Evolutionary conservation across 2,888 invertebrate genomes (phyloP), one percentile per base, ranked within the genome.

Genomic region (Luffia ferchaultella): DNA sequence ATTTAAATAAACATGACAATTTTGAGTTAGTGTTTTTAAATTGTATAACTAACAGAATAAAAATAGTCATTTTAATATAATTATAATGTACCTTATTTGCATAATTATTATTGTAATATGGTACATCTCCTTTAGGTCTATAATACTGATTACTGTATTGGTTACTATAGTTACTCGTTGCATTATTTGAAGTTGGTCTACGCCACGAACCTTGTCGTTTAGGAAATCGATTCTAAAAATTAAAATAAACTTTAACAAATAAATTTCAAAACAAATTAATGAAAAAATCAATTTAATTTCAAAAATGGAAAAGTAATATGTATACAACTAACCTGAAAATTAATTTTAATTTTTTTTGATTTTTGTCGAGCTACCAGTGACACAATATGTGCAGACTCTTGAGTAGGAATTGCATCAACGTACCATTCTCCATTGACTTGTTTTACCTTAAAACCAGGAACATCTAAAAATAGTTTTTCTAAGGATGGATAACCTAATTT

Each of bases 381-480:
- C 0, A 85, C 76, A 56, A 90, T 86, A 61, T 90, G 90, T 51
- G 79, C 80, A 0, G 88, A 86, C 59, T 88, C 86, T 54, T 85
- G 82, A n/a, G 76, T 84, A 1, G 85, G 80, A 59, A 85, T 76
- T 0, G 87, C 88, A 60, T 87, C 86, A 16, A 89, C 85, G 57
- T 76, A 76, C 63, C 85, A 76, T 54, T 88, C 87, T 1, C 86
- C 86, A 63, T 85, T 78, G 17, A 63, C 63, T 57, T 76, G 75
- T n/a, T 74, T 74, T 7, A 85, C 70, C 59, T 83, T 85, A 60
- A 90, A 80, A 20, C 87, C 85, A 12, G 89, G 86, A 16, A 87
- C 83, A 55, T 83, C 83, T 40, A 71, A 60, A 52, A 92, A 74
- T 54, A 92, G 78, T 41, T 87, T 87, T 53, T 88, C 86, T 7